These are phyloP conservation scores for Andrena minutula DNA, from an alignment of 2,888 invertebrate species.

Conservation along the genomic window DNA sequence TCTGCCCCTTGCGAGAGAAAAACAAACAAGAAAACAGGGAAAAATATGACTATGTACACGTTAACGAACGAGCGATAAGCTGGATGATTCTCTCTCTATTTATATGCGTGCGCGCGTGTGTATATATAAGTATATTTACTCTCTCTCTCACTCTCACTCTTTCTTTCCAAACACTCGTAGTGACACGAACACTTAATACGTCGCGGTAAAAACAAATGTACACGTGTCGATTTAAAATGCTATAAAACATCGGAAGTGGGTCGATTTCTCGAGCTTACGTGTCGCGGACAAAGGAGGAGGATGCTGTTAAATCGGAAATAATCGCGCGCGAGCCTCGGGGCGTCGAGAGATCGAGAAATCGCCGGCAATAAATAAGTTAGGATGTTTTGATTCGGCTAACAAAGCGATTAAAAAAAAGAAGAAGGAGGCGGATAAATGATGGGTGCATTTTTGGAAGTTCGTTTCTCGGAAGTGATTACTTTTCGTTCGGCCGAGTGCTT, in stretches of 20 bases:
- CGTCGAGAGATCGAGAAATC: constrained; percentile 53
- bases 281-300: not conserved
- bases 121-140: constrained; percentile 2
- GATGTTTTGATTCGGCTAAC: constrained; percentile 75
- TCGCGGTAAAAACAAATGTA: constrained; percentile 65
- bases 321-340: not conserved
- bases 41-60: constrained; percentile 51
- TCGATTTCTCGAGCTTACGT: constrained; percentile 31
- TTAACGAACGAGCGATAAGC: constrained; percentile 39
- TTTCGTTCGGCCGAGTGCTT: constrained; percentile 67
- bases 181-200: constrained; percentile 27
- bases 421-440: constrained; percentile 48
- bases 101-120: not conserved
- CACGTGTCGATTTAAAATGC: constrained; percentile 68
- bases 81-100: constrained; percentile 17
- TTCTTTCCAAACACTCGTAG: constrained; percentile 8
- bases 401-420: constrained; percentile 55
- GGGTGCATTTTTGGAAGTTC: constrained; percentile 55
- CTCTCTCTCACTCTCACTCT: not conserved
- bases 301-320: constrained; percentile 5
- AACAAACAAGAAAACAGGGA: constrained; percentile 22
- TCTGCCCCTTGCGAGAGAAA: constrained; percentile 36
- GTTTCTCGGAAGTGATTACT: constrained; percentile 49
- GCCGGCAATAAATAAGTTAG: constrained; percentile 78
- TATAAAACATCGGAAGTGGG: constrained; percentile 62